A percentile compares a stretch with the other conserved stretches of the same genome.
Conservation (phyloP, 2,113 vertebrate species). For the Engystomops pustulosus region DNA sequence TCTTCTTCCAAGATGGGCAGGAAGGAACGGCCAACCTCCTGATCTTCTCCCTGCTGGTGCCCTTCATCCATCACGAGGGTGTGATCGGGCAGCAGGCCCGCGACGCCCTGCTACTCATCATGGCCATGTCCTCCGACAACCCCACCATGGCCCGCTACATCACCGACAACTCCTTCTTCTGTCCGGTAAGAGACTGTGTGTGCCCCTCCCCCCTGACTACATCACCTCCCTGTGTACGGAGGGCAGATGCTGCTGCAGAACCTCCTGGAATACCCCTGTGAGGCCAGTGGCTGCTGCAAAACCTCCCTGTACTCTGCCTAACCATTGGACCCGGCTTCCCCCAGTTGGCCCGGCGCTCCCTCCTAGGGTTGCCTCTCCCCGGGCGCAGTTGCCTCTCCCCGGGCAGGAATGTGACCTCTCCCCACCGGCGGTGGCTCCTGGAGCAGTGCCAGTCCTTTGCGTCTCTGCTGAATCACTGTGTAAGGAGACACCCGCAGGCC, state of each 20-base stretch:
- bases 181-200: slow-evolving; percentile 79
- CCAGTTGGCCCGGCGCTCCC: not conserved
- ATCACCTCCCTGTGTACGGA: not conserved
- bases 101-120: slow-evolving; percentile 92
- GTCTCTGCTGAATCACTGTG: not conserved
- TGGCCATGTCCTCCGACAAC: slow-evolving; percentile 89
- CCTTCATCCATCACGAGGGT: slow-evolving; percentile 95
- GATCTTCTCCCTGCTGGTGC: slow-evolving; percentile 93
- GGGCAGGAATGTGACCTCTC: slow-evolving; percentile 22
- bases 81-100: slow-evolving; percentile 90
- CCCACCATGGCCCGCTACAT: slow-evolving; percentile 87
- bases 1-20: slow-evolving; percentile 86
- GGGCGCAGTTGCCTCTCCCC: not conserved
- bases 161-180: slow-evolving; percentile 95
- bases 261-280: not conserved
- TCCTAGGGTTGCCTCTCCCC: not conserved
- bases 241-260: not conserved
- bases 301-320: not conserved
- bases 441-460: not conserved
- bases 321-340: not conserved
- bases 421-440: not conserved
- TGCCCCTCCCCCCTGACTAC: not conserved
- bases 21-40: slow-evolving; percentile 83
- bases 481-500: too few relatives aligned
- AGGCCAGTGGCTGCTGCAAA: not conserved